These are phyloP conservation scores for Ashinkailepas kermadecensis DNA, from an alignment of 2,888 invertebrate species.

Conservation along the genomic window DNA sequence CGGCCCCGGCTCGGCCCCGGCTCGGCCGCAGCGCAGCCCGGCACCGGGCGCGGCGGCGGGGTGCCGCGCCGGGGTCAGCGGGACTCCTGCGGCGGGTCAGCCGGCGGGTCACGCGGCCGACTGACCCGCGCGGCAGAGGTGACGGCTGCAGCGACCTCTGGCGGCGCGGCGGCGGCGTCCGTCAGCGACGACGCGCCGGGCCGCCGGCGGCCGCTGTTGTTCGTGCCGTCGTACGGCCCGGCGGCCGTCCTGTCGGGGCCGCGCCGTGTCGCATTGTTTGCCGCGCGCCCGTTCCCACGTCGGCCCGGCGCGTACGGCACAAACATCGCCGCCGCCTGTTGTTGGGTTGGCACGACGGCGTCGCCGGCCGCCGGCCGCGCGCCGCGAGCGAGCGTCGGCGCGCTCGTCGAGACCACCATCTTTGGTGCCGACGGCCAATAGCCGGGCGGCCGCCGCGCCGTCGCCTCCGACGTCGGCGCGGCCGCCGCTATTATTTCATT, in stretches of 20 bases:
- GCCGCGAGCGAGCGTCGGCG: background rate
- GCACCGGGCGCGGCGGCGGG: background rate
- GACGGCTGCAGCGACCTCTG: background rate
- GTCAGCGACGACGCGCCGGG: background rate
- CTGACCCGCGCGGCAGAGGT: background rate
- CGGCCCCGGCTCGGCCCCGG: background rate
- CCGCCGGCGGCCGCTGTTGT: background rate
- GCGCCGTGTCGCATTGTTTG: slow-evolving; percentile 12
- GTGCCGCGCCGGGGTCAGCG: too few relatives aligned
- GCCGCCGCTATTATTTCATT: slow-evolving; percentile 13
- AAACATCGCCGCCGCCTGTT: background rate
- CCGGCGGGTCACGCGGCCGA: background rate
- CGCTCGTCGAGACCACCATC: background rate
- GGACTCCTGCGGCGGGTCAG: too few relatives aligned
- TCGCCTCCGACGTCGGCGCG: background rate
- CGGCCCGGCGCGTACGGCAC: background rate
- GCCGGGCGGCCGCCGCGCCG: background rate
- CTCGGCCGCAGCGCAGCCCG: background rate
- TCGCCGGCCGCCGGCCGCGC: background rate
- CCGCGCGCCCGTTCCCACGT: background rate
- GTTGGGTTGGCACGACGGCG: background rate
- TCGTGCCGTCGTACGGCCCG: background rate
- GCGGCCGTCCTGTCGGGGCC: background rate
- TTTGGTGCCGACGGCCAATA: background rate
- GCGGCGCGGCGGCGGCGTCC: background rate